phyloP scores from a whole-genome alignment of 2,888 invertebrate species.

The Caenorhabditis sp. region DNA sequence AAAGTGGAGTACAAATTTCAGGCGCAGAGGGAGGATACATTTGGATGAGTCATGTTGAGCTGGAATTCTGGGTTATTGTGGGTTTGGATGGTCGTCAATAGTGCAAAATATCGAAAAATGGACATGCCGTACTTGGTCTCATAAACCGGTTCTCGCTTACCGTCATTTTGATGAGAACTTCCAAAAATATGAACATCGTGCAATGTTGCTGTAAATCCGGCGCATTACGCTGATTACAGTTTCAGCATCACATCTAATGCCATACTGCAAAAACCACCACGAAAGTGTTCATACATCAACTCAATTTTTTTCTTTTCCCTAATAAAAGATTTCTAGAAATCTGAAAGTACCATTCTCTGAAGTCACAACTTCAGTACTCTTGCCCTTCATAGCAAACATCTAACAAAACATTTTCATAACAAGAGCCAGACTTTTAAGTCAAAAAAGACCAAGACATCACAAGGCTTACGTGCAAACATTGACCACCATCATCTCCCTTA shows the following conservation, averaged over 20 bases:
- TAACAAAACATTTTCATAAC: background rate
- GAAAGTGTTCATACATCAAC: too few species aligned
- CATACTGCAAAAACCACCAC: too few species aligned
- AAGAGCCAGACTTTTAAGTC: background rate
- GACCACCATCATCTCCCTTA: background rate
- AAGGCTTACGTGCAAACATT: conserved; percentile 22
- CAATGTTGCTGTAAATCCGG: too few species aligned
- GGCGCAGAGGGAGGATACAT: conserved; percentile 1
- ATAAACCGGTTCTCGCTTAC: too few species aligned
- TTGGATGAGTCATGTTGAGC: conserved; percentile 4
- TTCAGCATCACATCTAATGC: too few species aligned
- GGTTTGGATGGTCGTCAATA: background rate
- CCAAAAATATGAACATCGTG: too few species aligned
- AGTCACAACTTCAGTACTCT: conserved; percentile 4
- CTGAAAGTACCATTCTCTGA: too few species aligned
- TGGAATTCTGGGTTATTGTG: background rate
- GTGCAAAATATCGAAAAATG: background rate
- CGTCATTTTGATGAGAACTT: too few species aligned
- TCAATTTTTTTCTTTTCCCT: too few species aligned
- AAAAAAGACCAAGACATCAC: background rate
- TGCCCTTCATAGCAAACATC: background rate
- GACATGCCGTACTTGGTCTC: too few species aligned
- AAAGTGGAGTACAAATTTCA: conserved; percentile 19
- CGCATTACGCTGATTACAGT: too few species aligned
- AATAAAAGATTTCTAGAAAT: too few species aligned